Percentiles rank a stretch among this genome's conserved stretches.
phyloP scores from a whole-genome alignment of 2,113 vertebrate genomes.

The Xiphophorus maculatus region DNA sequence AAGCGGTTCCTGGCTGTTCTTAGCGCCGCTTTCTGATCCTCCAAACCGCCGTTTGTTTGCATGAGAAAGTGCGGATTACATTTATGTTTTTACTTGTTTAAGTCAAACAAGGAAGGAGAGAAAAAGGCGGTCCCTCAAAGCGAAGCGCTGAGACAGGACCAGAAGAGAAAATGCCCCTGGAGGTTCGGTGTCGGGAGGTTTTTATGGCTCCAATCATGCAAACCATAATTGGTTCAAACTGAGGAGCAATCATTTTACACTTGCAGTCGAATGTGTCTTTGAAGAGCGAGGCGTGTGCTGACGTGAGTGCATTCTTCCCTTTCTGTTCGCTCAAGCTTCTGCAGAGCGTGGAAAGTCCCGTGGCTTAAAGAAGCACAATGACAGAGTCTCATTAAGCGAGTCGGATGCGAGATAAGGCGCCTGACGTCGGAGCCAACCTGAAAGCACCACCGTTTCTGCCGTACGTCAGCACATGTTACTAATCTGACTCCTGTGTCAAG shows the following conservation, averaged over 20 bases:
- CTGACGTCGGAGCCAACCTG: neutral
- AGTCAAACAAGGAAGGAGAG: slow-evolving; percentile 41
- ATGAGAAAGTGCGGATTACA: slow-evolving; percentile 26
- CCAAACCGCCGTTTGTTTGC: slow-evolving; percentile 18
- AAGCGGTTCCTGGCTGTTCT: neutral
- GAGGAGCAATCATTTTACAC: slow-evolving; percentile 70
- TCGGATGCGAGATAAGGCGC: slow-evolving; percentile 10
- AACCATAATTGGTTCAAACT: slow-evolving; percentile 71
- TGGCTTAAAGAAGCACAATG: slow-evolving; percentile 41
- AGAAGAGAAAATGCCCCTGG: slow-evolving; percentile 39
- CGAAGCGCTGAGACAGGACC: slow-evolving; percentile 42
- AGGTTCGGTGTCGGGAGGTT: slow-evolving; percentile 44
- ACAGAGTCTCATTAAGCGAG: slow-evolving; percentile 17
- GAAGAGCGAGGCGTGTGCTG: slow-evolving; percentile 66
- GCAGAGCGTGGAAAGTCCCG: slow-evolving; percentile 61
- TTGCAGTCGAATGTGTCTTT: slow-evolving; percentile 65
- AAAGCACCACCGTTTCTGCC: neutral
- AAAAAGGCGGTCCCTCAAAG: slow-evolving; percentile 36
- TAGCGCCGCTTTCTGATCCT: neutral
- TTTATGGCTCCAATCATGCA: slow-evolving; percentile 66
- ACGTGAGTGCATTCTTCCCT: slow-evolving; percentile 68
- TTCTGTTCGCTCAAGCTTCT: slow-evolving; percentile 30
- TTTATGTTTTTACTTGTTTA: slow-evolving; percentile 28
- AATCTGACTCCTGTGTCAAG: neutral
- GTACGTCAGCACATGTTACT: neutral